Base-by-base conservation (phyloP, 2,113 vertebrate species). In the Chaenogobius annularis region DNA sequence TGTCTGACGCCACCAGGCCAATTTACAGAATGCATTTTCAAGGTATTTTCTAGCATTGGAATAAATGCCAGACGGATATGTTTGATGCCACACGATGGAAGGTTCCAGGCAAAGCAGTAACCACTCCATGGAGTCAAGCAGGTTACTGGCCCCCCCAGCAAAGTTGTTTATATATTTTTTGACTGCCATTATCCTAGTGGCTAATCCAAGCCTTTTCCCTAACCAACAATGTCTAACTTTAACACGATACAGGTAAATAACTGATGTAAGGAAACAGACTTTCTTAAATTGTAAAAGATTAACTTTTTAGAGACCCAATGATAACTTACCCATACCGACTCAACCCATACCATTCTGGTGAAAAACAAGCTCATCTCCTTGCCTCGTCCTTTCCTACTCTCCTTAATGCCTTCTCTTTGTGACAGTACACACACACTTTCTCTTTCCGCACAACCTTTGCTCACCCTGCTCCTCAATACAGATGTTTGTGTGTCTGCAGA, bases 311-410 rank as follows among this genome's bases (percentile, higher is more conserved):
- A 19, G 17, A 37, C 3, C 1, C 35, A 43, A 10, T 20, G 15
- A 7, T 40, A 63, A 37, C 35, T 43, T 63, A n/a, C 19, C 61
- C 61, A 40, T 63, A 37, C 61, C 6, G 35, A 63, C 61, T 35
- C 35, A 63, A 4, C 61, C 35, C 59, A 10, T 37, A 19, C 23
- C 58, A n/a, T 11, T 63, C 8, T 1, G 17, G 17, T 63, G 61
- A 20, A 63, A 31, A 63, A 63, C 59, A 40, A 31, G 26, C 69
- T 46, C 64, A 50, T 75, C 68, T 70, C 48, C 56, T 68, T n/a
- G 64, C 77, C 84, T 69, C 82, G 79, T 73, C 84, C 70, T 81
- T 80, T 70, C 61, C 81, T 68, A 65, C 71, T 86, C 74, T 77
- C 74, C 74, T 79, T 63, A 68, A 73, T 79, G 77, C 76, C 76